Percentiles rank a stretch among this genome's conserved stretches.
phyloP scores from a whole-genome alignment of 2,888 invertebrate genomes.

The Colostygia pectinataria region DNA sequence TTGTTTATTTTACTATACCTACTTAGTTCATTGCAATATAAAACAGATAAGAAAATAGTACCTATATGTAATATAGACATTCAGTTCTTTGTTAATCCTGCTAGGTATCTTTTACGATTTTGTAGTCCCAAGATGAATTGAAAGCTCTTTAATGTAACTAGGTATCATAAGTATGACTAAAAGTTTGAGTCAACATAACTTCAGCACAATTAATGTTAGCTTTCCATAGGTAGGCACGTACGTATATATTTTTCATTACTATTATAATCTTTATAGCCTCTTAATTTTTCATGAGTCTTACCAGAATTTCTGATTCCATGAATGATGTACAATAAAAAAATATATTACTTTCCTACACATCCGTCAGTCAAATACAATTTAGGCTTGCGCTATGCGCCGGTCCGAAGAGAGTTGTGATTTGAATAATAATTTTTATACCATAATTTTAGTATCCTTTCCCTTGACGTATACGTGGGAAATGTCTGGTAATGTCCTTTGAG shows the following conservation, averaged over 20 bases:
- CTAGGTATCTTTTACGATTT: too few species aligned
- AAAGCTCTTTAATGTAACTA: too few species aligned
- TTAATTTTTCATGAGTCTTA: constrained; percentile 15
- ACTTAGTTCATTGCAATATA: too few species aligned
- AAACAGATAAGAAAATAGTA: too few species aligned
- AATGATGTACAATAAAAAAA: constrained; percentile 46
- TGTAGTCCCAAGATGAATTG: too few species aligned
- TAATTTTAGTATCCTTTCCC: constrained; percentile 79
- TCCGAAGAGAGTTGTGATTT: constrained; percentile 72
- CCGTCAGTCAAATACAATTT: constrained; percentile 76
- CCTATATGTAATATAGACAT: too few species aligned
- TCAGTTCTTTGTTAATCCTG: too few species aligned
- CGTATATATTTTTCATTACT: not conserved
- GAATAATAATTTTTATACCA: constrained; percentile 79
- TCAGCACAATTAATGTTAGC: too few species aligned
- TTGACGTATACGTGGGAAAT: constrained; percentile 75
- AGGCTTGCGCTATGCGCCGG: constrained; percentile 71
- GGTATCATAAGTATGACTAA: too few species aligned
- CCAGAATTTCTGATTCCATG: constrained; percentile 18
- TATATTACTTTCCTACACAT: constrained; percentile 70
- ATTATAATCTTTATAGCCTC: not conserved
- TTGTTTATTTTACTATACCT: not conserved
- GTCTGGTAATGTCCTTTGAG: constrained; percentile 68
- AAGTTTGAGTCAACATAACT: too few species aligned
- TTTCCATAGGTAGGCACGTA: too few species aligned